Percentiles rank a stretch among this genome's conserved stretches.
Evolutionary conservation across 1,140 invertebrate species (phyloP).

Genomic region (Triops cancriformis): DNA sequence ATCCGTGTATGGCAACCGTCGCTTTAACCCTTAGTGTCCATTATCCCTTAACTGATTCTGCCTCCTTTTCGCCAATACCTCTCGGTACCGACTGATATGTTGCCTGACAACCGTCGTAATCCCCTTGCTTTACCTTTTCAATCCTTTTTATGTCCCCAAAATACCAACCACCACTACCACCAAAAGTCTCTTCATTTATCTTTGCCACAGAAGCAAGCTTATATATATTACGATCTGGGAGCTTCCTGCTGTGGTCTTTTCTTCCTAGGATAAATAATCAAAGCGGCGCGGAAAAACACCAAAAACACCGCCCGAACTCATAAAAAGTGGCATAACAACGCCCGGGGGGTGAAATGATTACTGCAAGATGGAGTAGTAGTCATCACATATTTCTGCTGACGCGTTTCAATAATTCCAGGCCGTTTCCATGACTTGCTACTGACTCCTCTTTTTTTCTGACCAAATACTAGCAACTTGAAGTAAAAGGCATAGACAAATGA

Average conservation of each 20-base stretch:
- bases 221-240: neutral
- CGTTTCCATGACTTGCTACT: neutral
- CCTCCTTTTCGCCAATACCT: neutral
- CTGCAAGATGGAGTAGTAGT: neutral
- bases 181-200: neutral
- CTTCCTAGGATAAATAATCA: no score
- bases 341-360: neutral
- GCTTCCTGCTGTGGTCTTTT: no score
- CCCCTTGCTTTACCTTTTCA: constrained; percentile 1
- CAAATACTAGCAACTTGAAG: neutral
- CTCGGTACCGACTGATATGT: neutral
- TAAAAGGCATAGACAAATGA: neutral
- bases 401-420: neutral
- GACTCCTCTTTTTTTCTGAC: neutral
- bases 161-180: no score
- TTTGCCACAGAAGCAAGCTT: neutral
- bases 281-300: neutral
- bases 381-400: neutral
- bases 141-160: neutral
- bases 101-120: neutral
- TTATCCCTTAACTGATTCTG: neutral
- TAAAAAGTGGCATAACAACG: neutral
- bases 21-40: neutral
- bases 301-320: neutral
- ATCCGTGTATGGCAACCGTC: neutral